Conservation (phyloP, 2,888 invertebrate genomes). For the Fragum sueziense region DNA sequence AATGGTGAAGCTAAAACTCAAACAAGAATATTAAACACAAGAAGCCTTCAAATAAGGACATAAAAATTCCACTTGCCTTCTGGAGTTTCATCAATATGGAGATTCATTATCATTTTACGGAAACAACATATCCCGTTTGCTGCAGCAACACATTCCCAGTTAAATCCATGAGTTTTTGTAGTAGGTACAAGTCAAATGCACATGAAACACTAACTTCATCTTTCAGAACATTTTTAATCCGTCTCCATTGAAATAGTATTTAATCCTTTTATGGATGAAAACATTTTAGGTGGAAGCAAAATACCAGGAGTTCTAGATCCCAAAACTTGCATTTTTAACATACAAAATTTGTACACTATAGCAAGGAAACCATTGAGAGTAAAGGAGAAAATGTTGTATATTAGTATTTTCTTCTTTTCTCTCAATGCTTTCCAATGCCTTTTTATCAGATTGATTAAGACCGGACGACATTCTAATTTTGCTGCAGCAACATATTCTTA, state of each 20-base stretch:
- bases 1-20: too few relatives aligned
- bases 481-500: too few relatives aligned
- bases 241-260: too few relatives aligned
- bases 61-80: conserved; percentile 52
- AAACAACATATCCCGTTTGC: neutral
- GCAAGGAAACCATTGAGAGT: neutral
- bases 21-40: too few relatives aligned
- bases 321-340: neutral
- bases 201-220: too few relatives aligned
- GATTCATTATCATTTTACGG: conserved; percentile 54
- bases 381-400: neutral
- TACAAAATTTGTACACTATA: neutral
- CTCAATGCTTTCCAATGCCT: neutral
- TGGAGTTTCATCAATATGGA: conserved; percentile 67
- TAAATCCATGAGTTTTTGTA: neutral
- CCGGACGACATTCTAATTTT: too few relatives aligned
- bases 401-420: neutral
- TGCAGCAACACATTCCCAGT: neutral
- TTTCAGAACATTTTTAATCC: too few relatives aligned
- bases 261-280: too few relatives aligned
- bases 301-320: neutral
- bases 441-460: too few relatives aligned
- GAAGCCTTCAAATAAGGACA: neutral
- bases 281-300: too few relatives aligned
- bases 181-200: too few relatives aligned